A percentile compares a stretch with the other conserved stretches of the same genome.
Evolutionary conservation across 2,888 invertebrate genomes (phyloP).

Genomic region (Tholera decimalis): DNA sequence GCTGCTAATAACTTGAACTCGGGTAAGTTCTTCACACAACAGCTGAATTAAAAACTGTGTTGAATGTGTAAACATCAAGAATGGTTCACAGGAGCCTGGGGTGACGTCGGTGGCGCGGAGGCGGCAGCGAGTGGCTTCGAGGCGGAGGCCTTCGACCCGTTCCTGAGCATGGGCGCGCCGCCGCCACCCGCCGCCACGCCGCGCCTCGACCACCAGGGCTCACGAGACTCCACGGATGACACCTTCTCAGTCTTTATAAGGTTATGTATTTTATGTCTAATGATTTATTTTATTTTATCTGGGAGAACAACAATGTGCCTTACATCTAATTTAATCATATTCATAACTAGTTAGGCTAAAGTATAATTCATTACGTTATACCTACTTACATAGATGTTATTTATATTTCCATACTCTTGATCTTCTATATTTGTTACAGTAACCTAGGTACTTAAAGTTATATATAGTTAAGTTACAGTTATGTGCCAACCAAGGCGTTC

Average conservation of each 20-base stretch:
- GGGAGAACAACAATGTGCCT: too few relatives aligned
- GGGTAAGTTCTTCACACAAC: conserved; percentile 71
- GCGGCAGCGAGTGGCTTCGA: conserved; percentile 93
- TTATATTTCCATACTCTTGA: neutral
- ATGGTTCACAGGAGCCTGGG: conserved; percentile 80
- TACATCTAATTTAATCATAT: too few relatives aligned
- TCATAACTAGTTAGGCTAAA: too few relatives aligned
- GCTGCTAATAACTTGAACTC: conserved; percentile 81
- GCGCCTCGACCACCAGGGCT: conserved; percentile 92
- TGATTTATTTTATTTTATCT: too few relatives aligned
- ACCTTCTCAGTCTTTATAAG: conserved; percentile 96
- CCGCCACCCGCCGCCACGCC: conserved; percentile 93
- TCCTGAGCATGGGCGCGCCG: conserved; percentile 95
- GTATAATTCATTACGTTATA: too few relatives aligned
- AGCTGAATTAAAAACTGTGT: neutral
- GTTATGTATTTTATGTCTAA: conserved; percentile 74
- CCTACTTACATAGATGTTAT: too few relatives aligned
- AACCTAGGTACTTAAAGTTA: too few relatives aligned
- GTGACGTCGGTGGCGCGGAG: conserved; percentile 76
- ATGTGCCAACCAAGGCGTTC: neutral
- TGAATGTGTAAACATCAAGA: neutral
- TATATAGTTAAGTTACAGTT: too few relatives aligned
- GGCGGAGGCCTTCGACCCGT: conserved; percentile 95
- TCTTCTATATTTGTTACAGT: neutral
- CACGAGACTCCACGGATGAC: conserved; percentile 95